Evolutionary conservation across 2,888 invertebrate species (phyloP), one percentile per base, ranked within the genome.

Genomic region (Eurois occulta): DNA sequence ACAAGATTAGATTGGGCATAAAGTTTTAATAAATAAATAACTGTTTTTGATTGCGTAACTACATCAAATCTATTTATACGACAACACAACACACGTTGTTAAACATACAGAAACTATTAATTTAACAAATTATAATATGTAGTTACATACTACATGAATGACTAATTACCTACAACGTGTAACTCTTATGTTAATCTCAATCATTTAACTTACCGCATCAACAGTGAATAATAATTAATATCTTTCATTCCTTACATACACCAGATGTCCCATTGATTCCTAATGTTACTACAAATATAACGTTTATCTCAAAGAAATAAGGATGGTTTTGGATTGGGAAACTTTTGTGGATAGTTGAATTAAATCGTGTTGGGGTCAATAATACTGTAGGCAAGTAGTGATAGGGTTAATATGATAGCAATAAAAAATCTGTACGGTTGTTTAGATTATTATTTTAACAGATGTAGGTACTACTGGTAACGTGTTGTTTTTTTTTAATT

Each of bases 371-470:
- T 62, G 75, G 77, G 88, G 83, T 85, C 80, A 82, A 86, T 80
- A 82, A 75, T 85, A 81, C 78, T 71, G 66, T 75, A 60, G 69
- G 55, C 62, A 67, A 79, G 81, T 77, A 77, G 78, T 80, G 79
- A 81, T 80, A 68, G 87, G 86, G 88, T 88, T 87, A 86, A 88
- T 83, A 77, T 52, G 72, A 78, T 62, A 76, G 64, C 67, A 75
- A 82, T 84, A 80, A 83, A 87, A 85, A 80, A 65, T 72, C 65
- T 71, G 69, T 76, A 78, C 76, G 62, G 64, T 74, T 83, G 48
- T 75, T 72, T 88, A 46, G 28, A 52, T 60, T 55, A 77, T 70
- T 80, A 60, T 74, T 72, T 65, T 48, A 83, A 84, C 87, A 88
- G 84, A 87, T 88, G 86, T 78, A 78, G 48, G 18, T 46, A 52